Conservation (phyloP, 2,797 vertebrate species). For the Artibeus lituratus region DNA sequence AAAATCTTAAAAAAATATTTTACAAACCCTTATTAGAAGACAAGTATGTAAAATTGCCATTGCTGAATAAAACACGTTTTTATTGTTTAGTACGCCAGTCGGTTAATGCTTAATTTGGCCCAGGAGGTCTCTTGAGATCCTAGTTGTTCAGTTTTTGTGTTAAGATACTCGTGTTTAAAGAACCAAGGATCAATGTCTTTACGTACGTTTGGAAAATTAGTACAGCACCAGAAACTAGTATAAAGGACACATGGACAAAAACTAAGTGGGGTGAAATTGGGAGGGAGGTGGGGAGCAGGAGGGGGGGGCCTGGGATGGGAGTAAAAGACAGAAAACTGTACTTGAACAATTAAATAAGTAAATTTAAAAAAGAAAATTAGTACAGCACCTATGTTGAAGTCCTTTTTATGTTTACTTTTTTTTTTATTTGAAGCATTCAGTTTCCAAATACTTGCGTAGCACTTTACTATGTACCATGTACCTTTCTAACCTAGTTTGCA, state of each 20-base stretch:
- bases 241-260: too few relatives aligned
- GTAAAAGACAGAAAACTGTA: too few relatives aligned
- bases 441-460: not conserved
- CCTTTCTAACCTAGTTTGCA: not conserved
- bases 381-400: not conserved
- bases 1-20: too few relatives aligned
- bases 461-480: not conserved
- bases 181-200: not conserved
- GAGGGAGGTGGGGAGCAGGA: too few relatives aligned
- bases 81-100: not conserved
- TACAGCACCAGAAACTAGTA: not conserved
- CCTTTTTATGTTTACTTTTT: not conserved
- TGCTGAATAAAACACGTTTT: not conserved
- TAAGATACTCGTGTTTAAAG: conserved; percentile 1
- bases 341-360: too few relatives aligned
- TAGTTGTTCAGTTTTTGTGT: not conserved
- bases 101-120: not conserved
- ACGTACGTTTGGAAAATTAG: not conserved
- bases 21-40: not conserved
- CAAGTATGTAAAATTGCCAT: not conserved
- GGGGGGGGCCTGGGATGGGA: too few relatives aligned
- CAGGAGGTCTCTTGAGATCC: not conserved
- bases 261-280: too few relatives aligned
- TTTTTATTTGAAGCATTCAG: not conserved
- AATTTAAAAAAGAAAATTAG: not conserved